Evolutionary conservation across 2,797 vertebrate genomes (phyloP), one percentile per base, ranked within the genome.

Genomic region (Muraenolepis orangiensis): DNA sequence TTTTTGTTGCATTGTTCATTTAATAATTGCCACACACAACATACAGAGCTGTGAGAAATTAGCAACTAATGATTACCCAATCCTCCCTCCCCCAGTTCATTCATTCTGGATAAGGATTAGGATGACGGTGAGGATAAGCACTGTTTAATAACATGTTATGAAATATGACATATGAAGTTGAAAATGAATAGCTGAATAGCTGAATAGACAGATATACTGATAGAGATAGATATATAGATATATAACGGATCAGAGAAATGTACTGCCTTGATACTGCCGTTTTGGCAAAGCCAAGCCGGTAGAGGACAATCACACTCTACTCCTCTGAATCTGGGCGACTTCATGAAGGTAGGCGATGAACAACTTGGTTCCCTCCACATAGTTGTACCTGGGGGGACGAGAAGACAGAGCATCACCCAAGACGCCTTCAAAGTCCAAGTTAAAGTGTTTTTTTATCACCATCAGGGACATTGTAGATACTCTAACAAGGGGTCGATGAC

Each of bases 341-440:
- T 94, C 93, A 30, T 94, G 76, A 74, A 94, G 85, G 87, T 88
- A 96, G 70, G 89, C 79, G 66, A 95, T 93, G 81, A 97, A 96
- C 73, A 95, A 77, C 86, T 99, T 98, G 75, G 94, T 96, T 81
- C 97, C 96, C 73, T 95, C 91, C 11, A 97, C 94, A 74, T 97
- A 98, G 88, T 96, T 98, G 85, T 91, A 90, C 84, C 96, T 98
- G 81, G 20, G 83, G 42, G 76, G 77, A 83, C 67, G 79, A 0
- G 32, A 74, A 69, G 20, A 16, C 6, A 40, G 28, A 14, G 16
- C 51, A 10, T 23, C 1, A 18, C 18, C 51, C 51, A 57, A 57
- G 6, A 11, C 6, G 20, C 51, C 51, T 57, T 57, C 30, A 66
- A 38, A 32, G 32, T 7, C 29, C 57, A 31, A 67, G 26, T 64